Evolutionary conservation across 2,113 vertebrate species (phyloP).

Genomic region (Hipposideros armiger): DNA sequence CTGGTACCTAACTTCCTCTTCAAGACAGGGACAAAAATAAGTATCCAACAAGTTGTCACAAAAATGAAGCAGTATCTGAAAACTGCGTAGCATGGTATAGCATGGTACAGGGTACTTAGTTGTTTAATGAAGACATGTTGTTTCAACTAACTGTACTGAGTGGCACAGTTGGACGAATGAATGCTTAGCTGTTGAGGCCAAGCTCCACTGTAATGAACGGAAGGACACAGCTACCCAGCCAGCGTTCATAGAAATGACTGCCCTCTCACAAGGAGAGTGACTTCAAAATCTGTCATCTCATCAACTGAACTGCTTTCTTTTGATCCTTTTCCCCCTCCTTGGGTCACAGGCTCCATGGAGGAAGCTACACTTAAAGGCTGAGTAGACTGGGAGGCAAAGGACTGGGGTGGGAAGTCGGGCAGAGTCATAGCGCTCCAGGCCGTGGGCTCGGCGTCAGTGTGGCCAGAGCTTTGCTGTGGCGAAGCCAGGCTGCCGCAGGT

Average conservation of each 20-base stretch:
- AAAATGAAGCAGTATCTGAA: background rate
- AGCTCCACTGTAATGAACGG: background rate
- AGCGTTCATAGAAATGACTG: too few species aligned
- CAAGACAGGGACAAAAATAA: background rate
- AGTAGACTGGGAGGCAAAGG: background rate
- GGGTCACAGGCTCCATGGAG: background rate
- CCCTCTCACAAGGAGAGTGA: background rate
- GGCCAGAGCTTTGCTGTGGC: too few species aligned
- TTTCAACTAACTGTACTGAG: background rate
- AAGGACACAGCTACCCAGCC: background rate
- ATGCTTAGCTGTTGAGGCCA: background rate
- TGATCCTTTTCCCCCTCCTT: background rate
- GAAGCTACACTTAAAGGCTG: background rate
- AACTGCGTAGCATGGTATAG: background rate
- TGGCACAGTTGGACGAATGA: background rate
- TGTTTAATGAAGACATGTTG: background rate
- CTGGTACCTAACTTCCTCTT: background rate
- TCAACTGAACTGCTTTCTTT: background rate
- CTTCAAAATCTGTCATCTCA: background rate
- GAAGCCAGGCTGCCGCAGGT: background rate
- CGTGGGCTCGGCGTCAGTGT: too few species aligned
- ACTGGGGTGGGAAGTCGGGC: background rate
- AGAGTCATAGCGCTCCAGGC: fast-evolving
- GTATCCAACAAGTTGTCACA: background rate
- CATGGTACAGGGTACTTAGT: background rate